These are phyloP conservation scores for Drosophila asahinai DNA, from an alignment of 1,140 invertebrate genomes.

Conservation along the genomic window DNA sequence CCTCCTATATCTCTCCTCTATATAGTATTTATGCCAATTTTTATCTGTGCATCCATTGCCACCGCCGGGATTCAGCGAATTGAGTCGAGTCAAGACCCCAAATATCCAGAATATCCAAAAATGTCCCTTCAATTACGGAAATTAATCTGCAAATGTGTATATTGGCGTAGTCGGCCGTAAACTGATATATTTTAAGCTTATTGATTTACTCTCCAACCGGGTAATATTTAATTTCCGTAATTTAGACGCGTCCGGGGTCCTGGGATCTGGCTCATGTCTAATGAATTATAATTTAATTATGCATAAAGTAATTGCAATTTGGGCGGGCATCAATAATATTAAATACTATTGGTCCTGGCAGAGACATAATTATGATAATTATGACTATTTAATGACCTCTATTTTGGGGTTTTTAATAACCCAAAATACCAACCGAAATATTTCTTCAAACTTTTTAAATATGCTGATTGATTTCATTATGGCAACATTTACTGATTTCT, in stretches of 20 bases:
- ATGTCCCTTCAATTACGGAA: neutral
- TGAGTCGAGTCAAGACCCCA: slow-evolving; percentile 39
- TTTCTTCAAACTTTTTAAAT: slow-evolving; percentile 11
- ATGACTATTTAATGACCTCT: slow-evolving; percentile 37
- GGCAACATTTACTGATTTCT: neutral
- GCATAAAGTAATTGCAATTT: slow-evolving; percentile 61
- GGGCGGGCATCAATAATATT: slow-evolving; percentile 37
- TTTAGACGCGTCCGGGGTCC: slow-evolving; percentile 18
- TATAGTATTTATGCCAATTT: slow-evolving; percentile 13
- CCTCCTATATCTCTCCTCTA: neutral
- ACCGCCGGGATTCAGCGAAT: slow-evolving; percentile 5
- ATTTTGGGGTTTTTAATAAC: slow-evolving; percentile 22
- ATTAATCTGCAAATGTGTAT: slow-evolving; percentile 1
- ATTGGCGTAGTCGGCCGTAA: neutral
- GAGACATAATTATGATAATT: slow-evolving; percentile 21
- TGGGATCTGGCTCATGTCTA: slow-evolving; percentile 9
- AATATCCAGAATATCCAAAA: neutral
- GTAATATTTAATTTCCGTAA: slow-evolving; percentile 40
- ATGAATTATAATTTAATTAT: slow-evolving; percentile 71
- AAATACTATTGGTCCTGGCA: slow-evolving; percentile 2
- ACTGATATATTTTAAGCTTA: slow-evolving; percentile 11
- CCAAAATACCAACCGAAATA: slow-evolving; percentile 1
- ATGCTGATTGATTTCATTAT: slow-evolving; percentile 19
- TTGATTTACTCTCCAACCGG: slow-evolving; percentile 7
- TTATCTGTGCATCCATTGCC: slow-evolving; percentile 32